phyloP scores from a whole-genome alignment of 2,113 vertebrate species.

The Crotalus viridis region DNA sequence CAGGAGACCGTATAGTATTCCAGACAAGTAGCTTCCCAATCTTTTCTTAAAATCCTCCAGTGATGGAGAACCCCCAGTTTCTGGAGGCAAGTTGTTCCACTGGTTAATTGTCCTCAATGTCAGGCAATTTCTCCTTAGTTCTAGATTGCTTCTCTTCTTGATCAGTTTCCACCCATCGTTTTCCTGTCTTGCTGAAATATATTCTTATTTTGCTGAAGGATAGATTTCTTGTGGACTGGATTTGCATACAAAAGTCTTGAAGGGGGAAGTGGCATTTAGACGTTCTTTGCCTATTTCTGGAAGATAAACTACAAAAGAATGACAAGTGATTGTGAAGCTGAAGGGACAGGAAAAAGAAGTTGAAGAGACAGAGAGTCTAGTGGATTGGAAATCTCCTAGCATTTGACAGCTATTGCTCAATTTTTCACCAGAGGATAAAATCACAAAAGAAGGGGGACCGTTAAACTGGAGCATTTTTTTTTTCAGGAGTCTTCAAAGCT shows the following conservation, averaged over 20 bases:
- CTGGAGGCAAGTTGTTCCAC: too few species aligned
- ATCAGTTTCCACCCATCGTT: neutral
- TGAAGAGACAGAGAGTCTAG: neutral
- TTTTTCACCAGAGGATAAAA: constrained; percentile 54
- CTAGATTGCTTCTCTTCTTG: neutral
- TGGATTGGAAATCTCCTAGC: constrained; percentile 41
- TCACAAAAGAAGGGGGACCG: constrained; percentile 43
- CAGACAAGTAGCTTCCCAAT: neutral
- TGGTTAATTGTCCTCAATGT: neutral
- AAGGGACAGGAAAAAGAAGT: constrained; percentile 16
- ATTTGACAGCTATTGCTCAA: constrained; percentile 55
- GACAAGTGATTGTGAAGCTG: constrained; percentile 49
- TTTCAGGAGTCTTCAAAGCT: constrained; percentile 35
- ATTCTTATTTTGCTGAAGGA: constrained; percentile 44
- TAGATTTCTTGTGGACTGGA: constrained; percentile 52
- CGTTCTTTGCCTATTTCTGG: constrained; percentile 49
- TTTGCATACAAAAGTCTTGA: constrained; percentile 63
- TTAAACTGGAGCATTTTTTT: constrained; percentile 55
- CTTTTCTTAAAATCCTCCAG: neutral
- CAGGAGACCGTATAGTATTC: neutral
- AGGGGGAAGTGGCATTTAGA: neutral
- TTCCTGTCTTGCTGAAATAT: neutral
- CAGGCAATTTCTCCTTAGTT: neutral
- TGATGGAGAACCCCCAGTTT: neutral
- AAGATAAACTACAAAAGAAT: constrained; percentile 61